Base-by-base conservation (phyloP, 2,113 vertebrate genomes). In the Scartelaos histophorus region DNA sequence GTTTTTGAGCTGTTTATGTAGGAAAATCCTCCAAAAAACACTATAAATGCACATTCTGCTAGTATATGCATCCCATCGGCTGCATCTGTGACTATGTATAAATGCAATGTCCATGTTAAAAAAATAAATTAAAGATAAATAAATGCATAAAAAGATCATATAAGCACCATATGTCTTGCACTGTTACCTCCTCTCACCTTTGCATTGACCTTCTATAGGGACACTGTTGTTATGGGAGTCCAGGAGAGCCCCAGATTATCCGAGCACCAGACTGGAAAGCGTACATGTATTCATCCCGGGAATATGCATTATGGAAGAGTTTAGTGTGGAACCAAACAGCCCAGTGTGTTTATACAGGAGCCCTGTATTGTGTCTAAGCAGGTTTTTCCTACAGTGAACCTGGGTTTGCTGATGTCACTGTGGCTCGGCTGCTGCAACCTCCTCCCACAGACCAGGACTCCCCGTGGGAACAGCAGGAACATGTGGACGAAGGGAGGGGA, bases 341-440 rank as follows among this genome's bases (percentile, higher is more conserved):
- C 0, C 3, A 10, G 13, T 45, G 45, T 73, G 70, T 77, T 67
- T 56, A 17, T 75, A 71, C 34, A 21, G 38, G 81, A 82, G 82
- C 75, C 38, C 57, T 34, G 49, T 2, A 53, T 75, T 80, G 19
- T 83, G 57, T 58, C 29, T n/a, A 17, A 76, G 68, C 73, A 4
- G 64, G 0, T 60, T 67, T 66, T 66, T 21, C 13, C 25, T 19
- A 9, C 21, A 2, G 67, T 66, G 35, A 78, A 70, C 70, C 69
- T 73, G 65, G 54, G 66, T 66, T 34, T n/a, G 9, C 61, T 69
- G 70, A 72, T 76, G 72, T 86, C 82, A 82, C 62, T 49, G 49
- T 49, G 49, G 5, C 67, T 83, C 24, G 82, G 57, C 51, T 75
- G 67, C 80, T 71, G 75, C 73, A 38, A 75, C 64, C 51, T 61